phyloP scores from a whole-genome alignment of 1,140 invertebrate species.

The Lordiphosa stackelbergi region DNA sequence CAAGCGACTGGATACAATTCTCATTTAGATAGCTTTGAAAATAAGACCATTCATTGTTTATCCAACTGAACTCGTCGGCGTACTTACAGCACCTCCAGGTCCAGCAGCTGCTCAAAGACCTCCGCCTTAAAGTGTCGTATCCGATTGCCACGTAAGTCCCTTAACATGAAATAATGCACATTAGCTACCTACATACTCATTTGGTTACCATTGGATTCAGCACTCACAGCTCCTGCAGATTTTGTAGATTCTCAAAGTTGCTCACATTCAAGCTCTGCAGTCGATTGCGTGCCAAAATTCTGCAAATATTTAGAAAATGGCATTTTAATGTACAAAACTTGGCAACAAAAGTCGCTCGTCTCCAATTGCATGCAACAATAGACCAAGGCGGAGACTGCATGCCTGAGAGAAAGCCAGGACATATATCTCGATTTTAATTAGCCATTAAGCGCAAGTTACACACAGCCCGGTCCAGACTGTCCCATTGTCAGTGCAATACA shows the following conservation, averaged over 20 bases:
- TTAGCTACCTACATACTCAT: not conserved
- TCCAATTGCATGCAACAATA: slow-evolving; percentile 24
- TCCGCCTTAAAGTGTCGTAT: slow-evolving; percentile 58
- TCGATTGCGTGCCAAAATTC: slow-evolving; percentile 72
- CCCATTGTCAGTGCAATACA: slow-evolving; percentile 16
- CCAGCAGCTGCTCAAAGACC: slow-evolving; percentile 62
- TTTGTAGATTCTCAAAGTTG: slow-evolving; percentile 60
- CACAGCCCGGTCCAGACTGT: slow-evolving; percentile 3
- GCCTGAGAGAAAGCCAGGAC: slow-evolving; percentile 17
- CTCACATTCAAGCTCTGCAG: slow-evolving; percentile 49
- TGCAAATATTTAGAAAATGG: slow-evolving; percentile 51
- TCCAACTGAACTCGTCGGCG: not conserved
- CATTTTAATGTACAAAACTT: slow-evolving; percentile 58
- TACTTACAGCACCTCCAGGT: slow-evolving; percentile 77
- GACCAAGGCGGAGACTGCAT: not conserved
- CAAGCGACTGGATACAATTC: slow-evolving; percentile 49
- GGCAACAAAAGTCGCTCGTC: slow-evolving; percentile 33
- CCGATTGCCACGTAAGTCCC: slow-evolving; percentile 77
- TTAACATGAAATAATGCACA: slow-evolving; percentile 18
- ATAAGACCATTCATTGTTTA: not conserved
- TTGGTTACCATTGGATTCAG: not conserved
- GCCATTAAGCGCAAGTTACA: slow-evolving; percentile 57
- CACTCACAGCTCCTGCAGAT: slow-evolving; percentile 77
- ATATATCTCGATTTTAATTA: slow-evolving; percentile 62
- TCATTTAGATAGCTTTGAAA: slow-evolving; percentile 61